Evolutionary conservation across 2,113 vertebrate genomes (phyloP).

Genomic region (Gallinago undulata): DNA sequence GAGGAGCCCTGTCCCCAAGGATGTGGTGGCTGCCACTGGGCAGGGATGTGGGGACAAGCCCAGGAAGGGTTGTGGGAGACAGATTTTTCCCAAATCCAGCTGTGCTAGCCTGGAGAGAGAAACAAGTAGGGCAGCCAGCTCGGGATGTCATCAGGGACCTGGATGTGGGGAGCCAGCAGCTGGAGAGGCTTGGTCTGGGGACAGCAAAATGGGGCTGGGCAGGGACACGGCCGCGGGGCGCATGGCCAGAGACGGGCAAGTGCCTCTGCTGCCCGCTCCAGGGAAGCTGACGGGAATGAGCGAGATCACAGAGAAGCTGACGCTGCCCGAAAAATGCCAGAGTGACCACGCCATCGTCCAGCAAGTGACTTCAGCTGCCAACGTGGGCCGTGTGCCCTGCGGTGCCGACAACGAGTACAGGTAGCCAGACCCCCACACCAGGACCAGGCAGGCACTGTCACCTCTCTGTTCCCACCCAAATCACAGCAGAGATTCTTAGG

Average conservation of each 20-base stretch:
- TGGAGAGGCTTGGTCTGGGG: not conserved
- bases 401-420: constrained; percentile 91
- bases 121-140: not conserved
- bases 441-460: not conserved
- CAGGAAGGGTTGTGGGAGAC: not conserved
- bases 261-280: constrained; percentile 46
- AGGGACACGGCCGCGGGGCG: rapidly evolving
- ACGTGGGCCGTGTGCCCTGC: constrained; percentile 91
- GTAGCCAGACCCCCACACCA: constrained; percentile 51
- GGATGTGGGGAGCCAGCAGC: not conserved
- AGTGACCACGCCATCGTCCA: constrained; percentile 89
- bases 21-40: not conserved
- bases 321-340: constrained; percentile 76
- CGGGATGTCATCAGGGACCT: rapidly evolving
- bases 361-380: constrained; percentile 85
- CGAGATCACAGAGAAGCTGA: constrained; percentile 91
- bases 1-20: not conserved
- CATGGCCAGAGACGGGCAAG: rapidly evolving
- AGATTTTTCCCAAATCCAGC: not conserved
- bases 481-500: not conserved
- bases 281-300: constrained; percentile 98
- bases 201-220: not conserved
- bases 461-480: rapidly evolving
- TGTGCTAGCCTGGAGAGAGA: not conserved
- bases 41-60: not conserved